Evolutionary conservation across 2,888 invertebrate genomes (phyloP).

Genomic region (Eulithis testata): DNA sequence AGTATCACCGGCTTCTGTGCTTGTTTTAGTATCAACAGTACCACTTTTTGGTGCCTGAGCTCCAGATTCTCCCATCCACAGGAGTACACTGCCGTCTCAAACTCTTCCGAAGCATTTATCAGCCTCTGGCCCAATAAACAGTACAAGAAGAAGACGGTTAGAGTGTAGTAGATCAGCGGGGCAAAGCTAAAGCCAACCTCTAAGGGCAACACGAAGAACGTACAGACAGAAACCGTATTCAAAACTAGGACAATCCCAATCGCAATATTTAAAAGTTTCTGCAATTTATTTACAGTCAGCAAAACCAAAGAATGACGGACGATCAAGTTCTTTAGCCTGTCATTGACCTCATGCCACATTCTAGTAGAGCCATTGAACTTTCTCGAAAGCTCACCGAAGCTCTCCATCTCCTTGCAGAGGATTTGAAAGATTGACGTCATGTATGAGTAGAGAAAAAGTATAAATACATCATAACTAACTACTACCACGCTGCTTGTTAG

Average conservation of each 20-base stretch:
- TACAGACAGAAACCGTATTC: conserved; percentile 48
- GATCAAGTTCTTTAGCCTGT: conserved; percentile 43
- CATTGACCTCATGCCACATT: conserved; percentile 30
- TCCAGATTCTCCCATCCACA: conserved; percentile 57
- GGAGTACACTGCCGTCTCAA: conserved; percentile 53
- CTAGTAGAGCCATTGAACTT: conserved; percentile 31
- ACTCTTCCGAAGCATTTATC: conserved; percentile 52
- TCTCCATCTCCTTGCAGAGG: conserved; percentile 47
- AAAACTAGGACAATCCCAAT: conserved; percentile 49
- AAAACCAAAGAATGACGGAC: conserved; percentile 46
- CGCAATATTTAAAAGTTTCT: conserved; percentile 45
- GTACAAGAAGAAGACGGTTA: conserved; percentile 54
- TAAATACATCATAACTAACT: conserved; percentile 45
- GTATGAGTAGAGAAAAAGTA: conserved; percentile 53
- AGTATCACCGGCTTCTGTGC: conserved; percentile 54
- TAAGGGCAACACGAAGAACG: conserved; percentile 52
- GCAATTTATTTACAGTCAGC: conserved; percentile 46
- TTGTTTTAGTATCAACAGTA: conserved; percentile 52
- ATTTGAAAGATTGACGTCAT: conserved; percentile 50
- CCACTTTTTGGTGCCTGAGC: conserved; percentile 43
- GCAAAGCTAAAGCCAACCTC: conserved; percentile 47
- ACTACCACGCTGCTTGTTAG: conserved; percentile 44
- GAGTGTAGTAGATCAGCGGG: conserved; percentile 46
- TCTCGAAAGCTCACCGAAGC: conserved; percentile 34
- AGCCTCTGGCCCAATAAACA: conserved; percentile 56